Evolutionary conservation across 2,113 vertebrate species (phyloP).

Genomic region (Nothoprocta perdicaria): DNA sequence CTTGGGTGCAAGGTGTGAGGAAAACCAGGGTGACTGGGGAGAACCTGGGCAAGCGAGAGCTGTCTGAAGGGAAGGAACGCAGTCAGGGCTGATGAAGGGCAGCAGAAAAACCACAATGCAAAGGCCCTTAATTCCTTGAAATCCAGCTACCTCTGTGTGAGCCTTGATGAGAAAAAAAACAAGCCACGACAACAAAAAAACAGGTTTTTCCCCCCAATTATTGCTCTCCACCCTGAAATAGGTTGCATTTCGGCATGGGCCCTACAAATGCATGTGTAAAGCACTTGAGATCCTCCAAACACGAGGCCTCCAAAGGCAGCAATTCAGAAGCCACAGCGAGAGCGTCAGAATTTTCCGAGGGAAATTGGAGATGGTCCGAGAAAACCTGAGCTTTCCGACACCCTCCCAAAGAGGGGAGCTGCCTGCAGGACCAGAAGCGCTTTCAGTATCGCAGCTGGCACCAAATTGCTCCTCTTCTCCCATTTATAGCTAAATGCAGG

Average conservation of each 20-base stretch:
- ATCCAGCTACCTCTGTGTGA: background rate
- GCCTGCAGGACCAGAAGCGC: background rate
- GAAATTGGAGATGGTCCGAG: background rate
- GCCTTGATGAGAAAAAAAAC: background rate
- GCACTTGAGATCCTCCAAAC: background rate
- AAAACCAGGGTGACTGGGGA: background rate
- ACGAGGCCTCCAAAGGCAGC: rapidly evolving
- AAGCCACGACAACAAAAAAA: background rate
- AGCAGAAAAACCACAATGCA: background rate
- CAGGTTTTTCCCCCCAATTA: background rate
- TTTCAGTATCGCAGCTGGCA: background rate
- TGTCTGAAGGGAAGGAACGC: rapidly evolving
- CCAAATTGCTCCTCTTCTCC: background rate
- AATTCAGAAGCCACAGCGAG: rapidly evolving
- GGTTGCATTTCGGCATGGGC: background rate
- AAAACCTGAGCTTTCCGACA: background rate
- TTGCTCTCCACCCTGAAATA: background rate
- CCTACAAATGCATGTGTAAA: background rate
- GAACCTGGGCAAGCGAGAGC: background rate
- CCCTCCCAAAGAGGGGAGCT: rapidly evolving
- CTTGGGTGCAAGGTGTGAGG: rapidly evolving
- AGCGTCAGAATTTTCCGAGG: background rate
- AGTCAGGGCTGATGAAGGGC: background rate
- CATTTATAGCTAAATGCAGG: background rate
- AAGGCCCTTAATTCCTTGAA: background rate